Conservation (phyloP, 2,113 vertebrate genomes). For the Eleginops maclovinus region DNA sequence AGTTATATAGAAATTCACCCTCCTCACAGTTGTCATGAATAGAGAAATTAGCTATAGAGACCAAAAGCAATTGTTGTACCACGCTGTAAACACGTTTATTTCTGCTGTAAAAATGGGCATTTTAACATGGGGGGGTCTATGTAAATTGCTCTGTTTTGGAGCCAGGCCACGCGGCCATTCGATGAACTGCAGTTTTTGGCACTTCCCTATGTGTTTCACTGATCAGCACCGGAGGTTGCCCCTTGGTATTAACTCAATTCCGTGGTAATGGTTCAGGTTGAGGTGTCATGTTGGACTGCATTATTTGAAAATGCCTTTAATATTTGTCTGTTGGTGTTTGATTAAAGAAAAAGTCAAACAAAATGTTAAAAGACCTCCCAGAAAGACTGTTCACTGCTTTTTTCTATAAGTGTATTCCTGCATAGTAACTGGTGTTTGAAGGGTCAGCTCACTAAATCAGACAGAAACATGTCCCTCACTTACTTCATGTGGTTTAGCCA, state of each 20-base stretch:
- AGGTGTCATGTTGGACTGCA: neutral
- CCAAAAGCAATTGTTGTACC: too few relatives aligned
- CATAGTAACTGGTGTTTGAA: neutral
- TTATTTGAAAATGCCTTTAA: neutral
- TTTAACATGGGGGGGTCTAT: too few relatives aligned
- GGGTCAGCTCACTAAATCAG: constrained; percentile 21
- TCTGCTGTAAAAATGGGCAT: too few relatives aligned
- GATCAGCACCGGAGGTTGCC: too few relatives aligned
- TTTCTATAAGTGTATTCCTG: neutral
- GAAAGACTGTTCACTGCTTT: neutral
- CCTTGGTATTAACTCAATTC: constrained; percentile 15
- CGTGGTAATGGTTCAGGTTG: neutral
- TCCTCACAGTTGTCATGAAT: too few relatives aligned
- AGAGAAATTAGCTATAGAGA: too few relatives aligned
- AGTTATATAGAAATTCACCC: too few relatives aligned
- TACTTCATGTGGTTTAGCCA: neutral
- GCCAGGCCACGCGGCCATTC: too few relatives aligned
- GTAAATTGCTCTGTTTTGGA: too few relatives aligned
- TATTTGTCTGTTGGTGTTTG: constrained; percentile 15
- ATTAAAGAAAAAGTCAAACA: constrained; percentile 13
- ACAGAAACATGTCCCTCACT: constrained; percentile 10
- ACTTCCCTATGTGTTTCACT: too few relatives aligned
- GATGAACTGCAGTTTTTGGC: too few relatives aligned
- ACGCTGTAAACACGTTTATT: too few relatives aligned
- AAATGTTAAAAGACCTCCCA: constrained; percentile 11